Evolutionary conservation across 2,888 invertebrate genomes (phyloP).

Genomic region (Drosophila borealis): DNA sequence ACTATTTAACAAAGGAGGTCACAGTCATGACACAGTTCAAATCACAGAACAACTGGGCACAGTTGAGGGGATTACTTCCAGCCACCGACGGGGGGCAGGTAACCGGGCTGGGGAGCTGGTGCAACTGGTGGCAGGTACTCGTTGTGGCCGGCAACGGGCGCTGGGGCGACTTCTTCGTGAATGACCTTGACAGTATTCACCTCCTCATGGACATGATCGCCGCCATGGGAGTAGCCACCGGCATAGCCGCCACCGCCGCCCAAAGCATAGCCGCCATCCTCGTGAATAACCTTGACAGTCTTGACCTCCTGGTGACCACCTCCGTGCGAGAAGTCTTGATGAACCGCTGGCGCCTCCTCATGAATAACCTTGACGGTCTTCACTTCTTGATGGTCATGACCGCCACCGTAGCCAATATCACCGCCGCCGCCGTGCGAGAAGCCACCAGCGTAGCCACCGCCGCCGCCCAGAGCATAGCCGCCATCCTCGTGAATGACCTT

Average conservation of each 20-base stretch:
- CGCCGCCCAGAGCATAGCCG: constrained; percentile 51
- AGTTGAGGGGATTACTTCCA: constrained; percentile 60
- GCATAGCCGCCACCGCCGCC: too few species aligned
- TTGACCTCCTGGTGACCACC: too few species aligned
- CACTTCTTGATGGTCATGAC: constrained; percentile 53
- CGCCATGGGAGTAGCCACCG: constrained; percentile 13
- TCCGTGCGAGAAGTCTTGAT: too few species aligned
- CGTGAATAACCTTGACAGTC: too few species aligned
- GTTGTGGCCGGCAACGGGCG: constrained; percentile 31
- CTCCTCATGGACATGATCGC: constrained; percentile 53
- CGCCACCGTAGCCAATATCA: constrained; percentile 23
- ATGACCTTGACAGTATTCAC: constrained; percentile 71
- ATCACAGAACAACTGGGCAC: constrained; percentile 52
- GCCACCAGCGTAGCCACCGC: constrained; percentile 49
- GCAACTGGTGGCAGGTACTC: constrained; percentile 62
- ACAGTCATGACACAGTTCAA: constrained; percentile 65
- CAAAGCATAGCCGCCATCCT: too few species aligned
- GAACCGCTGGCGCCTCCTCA: constrained; percentile 47
- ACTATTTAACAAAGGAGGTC: constrained; percentile 71
- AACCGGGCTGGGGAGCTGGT: constrained; percentile 51
- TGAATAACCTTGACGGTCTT: constrained; percentile 72
- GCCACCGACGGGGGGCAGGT: constrained; percentile 69
- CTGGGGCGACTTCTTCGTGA: constrained; percentile 58
- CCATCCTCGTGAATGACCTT: constrained; percentile 69
- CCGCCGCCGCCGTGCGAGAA: constrained; percentile 28